Evolutionary conservation across 2,797 vertebrate species (phyloP), one percentile per base, ranked within the genome.

Genomic region (Chelonia mydas): DNA sequence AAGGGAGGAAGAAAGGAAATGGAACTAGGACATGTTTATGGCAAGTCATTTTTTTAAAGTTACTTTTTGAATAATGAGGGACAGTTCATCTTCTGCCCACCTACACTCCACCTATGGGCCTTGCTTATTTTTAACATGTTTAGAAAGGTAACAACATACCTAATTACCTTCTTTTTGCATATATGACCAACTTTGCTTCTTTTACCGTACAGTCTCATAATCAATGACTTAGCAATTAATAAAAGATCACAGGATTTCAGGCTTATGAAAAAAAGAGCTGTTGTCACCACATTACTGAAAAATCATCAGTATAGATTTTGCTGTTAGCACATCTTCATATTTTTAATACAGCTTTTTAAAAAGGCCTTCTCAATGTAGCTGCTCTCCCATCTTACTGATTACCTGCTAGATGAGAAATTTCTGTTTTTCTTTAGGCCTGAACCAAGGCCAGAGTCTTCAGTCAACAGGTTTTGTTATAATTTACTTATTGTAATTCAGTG

Each of bases 301-400:
- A 94, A 74, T 90, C 85, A 82, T 80, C 51, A 83, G 90, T 84
- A 72, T 84, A 83, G 78, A 41, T 31, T 94, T 96, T 91, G 88
- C 94, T 95, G 82, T 50, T 81, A 16, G 41, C 93, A 37, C 1
- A 74, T 51, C 89, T 96, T 50, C 94, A 92, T 82, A 61, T 90
- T 97, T 94, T 85, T 5, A 54, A 93, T 86, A 90, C 91, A 41
- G 37, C 45, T 74, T 74, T 74, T 74, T 45, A 11, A 17, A 68
- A 17, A 94, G 87, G 94, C 92, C 92, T 76, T 97, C 95, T 51
- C 57, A 68, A 88, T 96, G 84, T 84, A 96, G 90, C 89, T 94
- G 89, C 27, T 91, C 96, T 97, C 96, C 96, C 97, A 92, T 96
- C 93, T 97, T 97, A 97, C 97, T 97, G 96, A 97, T 97, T 97